phyloP scores from a whole-genome alignment of 1,140 invertebrate species.

The Leptonema lineaticorne region DNA sequence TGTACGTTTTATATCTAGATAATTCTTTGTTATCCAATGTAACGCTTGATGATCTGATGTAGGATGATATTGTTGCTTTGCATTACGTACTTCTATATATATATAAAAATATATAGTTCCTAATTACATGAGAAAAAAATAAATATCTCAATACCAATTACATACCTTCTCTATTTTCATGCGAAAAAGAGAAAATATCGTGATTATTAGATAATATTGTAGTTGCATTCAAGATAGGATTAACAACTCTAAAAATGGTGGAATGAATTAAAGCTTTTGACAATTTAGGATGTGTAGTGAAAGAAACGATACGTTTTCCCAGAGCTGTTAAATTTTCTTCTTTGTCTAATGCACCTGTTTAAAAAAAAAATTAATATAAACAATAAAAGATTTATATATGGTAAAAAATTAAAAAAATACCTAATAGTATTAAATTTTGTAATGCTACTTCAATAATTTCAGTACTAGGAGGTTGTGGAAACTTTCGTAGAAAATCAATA shows the following conservation, averaged over 20 bases:
- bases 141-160: neutral
- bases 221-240: slow-evolving; percentile 41
- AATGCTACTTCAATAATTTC: slow-evolving; percentile 55
- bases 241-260: slow-evolving; percentile 54
- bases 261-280: slow-evolving; percentile 59
- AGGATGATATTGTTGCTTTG: slow-evolving; percentile 54
- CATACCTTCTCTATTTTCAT: slow-evolving; percentile 46
- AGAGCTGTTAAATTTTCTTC: slow-evolving; percentile 60
- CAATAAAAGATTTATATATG: slow-evolving; percentile 6
- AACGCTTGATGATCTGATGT: slow-evolving; percentile 59
- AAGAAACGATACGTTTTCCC: slow-evolving; percentile 55
- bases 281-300: slow-evolving; percentile 59
- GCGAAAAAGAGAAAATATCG: slow-evolving; percentile 46
- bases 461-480: slow-evolving; percentile 59
- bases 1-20: slow-evolving; percentile 43
- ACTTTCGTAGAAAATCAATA: slow-evolving; percentile 54
- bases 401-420: slow-evolving; percentile 38
- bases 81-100: slow-evolving; percentile 46
- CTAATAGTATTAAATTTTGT: slow-evolving; percentile 55
- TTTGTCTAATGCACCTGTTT: slow-evolving; percentile 55
- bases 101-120: neutral
- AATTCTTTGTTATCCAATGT: slow-evolving; percentile 55
- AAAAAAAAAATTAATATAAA: slow-evolving; percentile 23
- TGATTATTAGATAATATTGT: slow-evolving; percentile 46
- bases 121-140: slow-evolving; percentile 5